A percentile compares a stretch with the other conserved stretches of the same genome.
Conservation (phyloP, 2,113 vertebrate species). For the Camelus dromedarius region DNA sequence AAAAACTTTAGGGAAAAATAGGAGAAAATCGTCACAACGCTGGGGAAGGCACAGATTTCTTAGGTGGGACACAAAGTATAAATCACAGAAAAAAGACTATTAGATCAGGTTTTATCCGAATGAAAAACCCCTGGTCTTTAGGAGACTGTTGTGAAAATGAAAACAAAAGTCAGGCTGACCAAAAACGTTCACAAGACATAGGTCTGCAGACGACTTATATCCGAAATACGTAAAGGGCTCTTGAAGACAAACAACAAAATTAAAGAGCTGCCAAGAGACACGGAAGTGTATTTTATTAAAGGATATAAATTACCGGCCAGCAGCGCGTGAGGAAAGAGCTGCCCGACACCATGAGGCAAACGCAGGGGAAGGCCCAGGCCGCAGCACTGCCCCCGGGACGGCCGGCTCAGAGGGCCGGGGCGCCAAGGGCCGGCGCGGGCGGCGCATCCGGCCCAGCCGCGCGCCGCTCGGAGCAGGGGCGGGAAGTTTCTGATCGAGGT, state of each 20-base stretch:
- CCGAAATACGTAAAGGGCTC: neutral
- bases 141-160: neutral
- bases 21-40: neutral
- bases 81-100: neutral
- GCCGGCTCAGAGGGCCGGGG: neutral
- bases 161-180: neutral
- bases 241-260: neutral
- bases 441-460: no score
- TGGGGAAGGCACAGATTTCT: neutral
- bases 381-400: accelerated
- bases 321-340: neutral
- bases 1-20: neutral
- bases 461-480: neutral
- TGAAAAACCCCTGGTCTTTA: neutral
- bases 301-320: neutral
- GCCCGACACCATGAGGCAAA: neutral
- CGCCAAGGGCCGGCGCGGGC: accelerated
- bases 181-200: neutral
- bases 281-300: neutral
- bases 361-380: neutral
- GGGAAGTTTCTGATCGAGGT: neutral
- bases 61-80: neutral
- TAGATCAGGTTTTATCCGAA: neutral
- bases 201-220: neutral
- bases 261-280: neutral